These are phyloP conservation scores for Prolemur simus DNA, from an alignment of 2,113 vertebrate species.

Conservation along the genomic window DNA sequence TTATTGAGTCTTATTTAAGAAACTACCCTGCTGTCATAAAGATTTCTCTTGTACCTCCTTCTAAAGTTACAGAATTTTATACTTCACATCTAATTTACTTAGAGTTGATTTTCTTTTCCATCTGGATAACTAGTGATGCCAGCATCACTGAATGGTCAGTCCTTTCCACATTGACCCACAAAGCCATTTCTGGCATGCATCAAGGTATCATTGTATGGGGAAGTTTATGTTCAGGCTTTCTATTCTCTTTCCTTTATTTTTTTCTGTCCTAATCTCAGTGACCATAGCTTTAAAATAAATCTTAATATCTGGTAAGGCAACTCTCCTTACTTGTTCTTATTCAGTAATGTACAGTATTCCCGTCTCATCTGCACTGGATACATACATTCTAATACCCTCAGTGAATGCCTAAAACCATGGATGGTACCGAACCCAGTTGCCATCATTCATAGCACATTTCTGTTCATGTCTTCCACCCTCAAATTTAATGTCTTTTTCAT, in stretches of 20 bases:
- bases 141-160: not conserved
- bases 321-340: not conserved
- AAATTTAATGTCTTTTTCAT: not conserved
- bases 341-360: not conserved
- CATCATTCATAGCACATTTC: not conserved
- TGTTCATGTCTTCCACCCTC: not conserved
- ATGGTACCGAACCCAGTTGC: not conserved
- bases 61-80: not conserved
- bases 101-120: not conserved
- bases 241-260: not conserved
- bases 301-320: not conserved
- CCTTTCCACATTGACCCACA: not conserved
- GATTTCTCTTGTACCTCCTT: not conserved
- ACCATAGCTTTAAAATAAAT: not conserved
- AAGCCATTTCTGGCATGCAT: not conserved
- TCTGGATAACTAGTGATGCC: not conserved
- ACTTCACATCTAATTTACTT: not conserved
- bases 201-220: not conserved
- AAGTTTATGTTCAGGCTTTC: not conserved
- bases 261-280: not conserved
- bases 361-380: not conserved
- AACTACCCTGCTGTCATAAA: not conserved
- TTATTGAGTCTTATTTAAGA: not conserved
- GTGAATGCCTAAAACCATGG: not conserved
- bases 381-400: not conserved